Conservation (phyloP, 2,113 vertebrate species). For the Benitochromis conjunctus region DNA sequence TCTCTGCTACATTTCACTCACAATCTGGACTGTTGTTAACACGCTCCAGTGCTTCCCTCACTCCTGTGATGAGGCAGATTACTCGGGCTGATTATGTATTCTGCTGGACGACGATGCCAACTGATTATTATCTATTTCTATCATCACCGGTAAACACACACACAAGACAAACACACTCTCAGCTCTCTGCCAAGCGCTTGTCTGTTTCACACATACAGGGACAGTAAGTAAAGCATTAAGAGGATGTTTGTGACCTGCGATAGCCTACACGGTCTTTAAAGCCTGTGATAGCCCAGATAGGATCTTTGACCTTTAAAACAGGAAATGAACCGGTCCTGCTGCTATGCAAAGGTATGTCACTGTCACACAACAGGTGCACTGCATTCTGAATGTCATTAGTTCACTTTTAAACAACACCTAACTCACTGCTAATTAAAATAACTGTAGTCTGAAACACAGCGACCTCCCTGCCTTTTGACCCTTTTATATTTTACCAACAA, state of each 20-base stretch:
- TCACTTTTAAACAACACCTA: not conserved
- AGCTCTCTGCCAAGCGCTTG: not conserved
- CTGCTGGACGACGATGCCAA: not conserved
- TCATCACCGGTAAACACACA: not conserved
- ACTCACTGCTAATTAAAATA: not conserved
- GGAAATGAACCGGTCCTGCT: not conserved
- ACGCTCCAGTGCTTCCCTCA: not conserved
- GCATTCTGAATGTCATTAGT: not conserved
- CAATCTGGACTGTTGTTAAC: not conserved
- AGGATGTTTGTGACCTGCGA: conserved; percentile 8
- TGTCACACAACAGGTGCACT: not conserved
- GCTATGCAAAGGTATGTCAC: not conserved
- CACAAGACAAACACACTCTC: not conserved
- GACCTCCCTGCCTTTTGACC: not conserved
- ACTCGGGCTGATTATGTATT: not conserved
- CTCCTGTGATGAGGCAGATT: not conserved
- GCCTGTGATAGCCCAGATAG: not conserved
- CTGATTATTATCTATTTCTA: not conserved
- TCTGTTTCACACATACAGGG: not conserved
- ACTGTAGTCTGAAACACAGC: not conserved
- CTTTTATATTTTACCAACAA: not conserved
- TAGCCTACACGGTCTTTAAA: not conserved
- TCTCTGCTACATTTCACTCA: not conserved
- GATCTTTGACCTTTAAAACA: not conserved
- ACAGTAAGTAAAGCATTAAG: not conserved